Percentiles rank a stretch among this genome's conserved stretches.
phyloP scores from a whole-genome alignment of 1,140 invertebrate species.

The Brachionus paranguensis region DNA sequence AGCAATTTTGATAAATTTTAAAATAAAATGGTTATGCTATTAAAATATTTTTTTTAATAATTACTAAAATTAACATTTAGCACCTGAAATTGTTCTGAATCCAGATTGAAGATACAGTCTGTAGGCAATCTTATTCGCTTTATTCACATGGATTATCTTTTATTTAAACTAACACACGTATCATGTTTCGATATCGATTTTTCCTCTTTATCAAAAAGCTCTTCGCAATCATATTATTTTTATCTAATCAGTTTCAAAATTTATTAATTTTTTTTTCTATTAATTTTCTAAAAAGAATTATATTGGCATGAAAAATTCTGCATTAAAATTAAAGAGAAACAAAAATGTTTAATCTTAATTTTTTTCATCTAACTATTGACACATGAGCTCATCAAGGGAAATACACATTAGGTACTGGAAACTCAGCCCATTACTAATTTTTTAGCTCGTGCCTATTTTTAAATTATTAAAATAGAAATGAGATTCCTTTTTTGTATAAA shows the following conservation, averaged over 20 bases:
- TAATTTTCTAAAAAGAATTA: not conserved
- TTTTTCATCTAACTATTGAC: not conserved
- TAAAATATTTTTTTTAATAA: too few relatives aligned
- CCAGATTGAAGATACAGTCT: not conserved
- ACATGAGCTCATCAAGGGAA: not conserved
- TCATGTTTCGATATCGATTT: not conserved
- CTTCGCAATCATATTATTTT: not conserved
- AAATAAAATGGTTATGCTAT: too few relatives aligned
- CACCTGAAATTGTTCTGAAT: not conserved
- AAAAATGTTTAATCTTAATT: not conserved
- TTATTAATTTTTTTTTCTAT: not conserved
- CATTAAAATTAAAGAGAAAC: not conserved
- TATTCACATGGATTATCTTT: not conserved
- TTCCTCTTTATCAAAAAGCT: not conserved
- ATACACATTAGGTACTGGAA: not conserved
- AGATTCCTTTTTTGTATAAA: too few relatives aligned
- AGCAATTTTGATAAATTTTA: too few relatives aligned
- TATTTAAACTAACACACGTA: not conserved
- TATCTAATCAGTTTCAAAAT: not conserved
- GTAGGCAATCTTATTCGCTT: not conserved
- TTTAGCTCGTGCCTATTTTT: too few relatives aligned
- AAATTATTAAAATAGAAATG: too few relatives aligned
- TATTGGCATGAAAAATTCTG: not conserved
- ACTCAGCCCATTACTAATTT: not conserved
- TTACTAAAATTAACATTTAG: too few relatives aligned